phyloP scores from a whole-genome alignment of 1,140 invertebrate species.

The Drosophila grimshawi region DNA sequence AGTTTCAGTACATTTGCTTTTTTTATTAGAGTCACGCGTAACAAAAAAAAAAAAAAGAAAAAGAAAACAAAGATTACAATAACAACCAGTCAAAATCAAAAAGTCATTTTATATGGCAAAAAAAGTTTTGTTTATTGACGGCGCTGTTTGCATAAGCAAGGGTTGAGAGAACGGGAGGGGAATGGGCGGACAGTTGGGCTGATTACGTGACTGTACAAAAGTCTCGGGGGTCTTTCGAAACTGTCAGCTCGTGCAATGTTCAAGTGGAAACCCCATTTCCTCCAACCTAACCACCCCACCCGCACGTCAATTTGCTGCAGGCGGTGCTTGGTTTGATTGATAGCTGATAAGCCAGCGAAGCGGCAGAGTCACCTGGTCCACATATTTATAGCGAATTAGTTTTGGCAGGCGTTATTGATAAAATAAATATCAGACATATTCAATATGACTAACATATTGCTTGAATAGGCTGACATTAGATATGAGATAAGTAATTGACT shows the following conservation, averaged over 20 bases:
- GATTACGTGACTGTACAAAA: constrained; percentile 79
- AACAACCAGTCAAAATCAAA: constrained; percentile 48
- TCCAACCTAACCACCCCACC: too few species aligned
- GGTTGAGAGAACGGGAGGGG: not conserved
- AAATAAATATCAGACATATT: constrained; percentile 8
- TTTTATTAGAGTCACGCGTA: constrained; percentile 78
- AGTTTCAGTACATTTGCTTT: constrained; percentile 55
- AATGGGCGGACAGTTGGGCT: constrained; percentile 1
- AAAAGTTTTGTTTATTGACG: constrained; percentile 67
- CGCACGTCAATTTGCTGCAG: constrained; percentile 6
- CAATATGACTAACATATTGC: constrained; percentile 36
- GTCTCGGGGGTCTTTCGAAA: constrained; percentile 39
- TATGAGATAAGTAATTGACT: constrained; percentile 1
- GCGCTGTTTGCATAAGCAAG: constrained; percentile 43
- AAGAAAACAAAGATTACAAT: not conserved
- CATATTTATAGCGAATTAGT: constrained; percentile 16
- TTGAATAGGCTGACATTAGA: not conserved
- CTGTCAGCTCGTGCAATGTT: constrained; percentile 58
- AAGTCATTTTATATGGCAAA: constrained; percentile 73
- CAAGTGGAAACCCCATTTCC: constrained; percentile 40
- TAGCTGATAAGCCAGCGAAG: constrained; percentile 50
- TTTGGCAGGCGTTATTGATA: constrained; percentile 1
- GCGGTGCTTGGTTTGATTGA: constrained; percentile 61
- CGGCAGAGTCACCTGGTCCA: constrained; percentile 27
- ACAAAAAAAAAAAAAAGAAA: constrained; percentile 46